Evolutionary conservation across 2,797 vertebrate genomes (phyloP).

Genomic region (Premnoplex brunnescens): DNA sequence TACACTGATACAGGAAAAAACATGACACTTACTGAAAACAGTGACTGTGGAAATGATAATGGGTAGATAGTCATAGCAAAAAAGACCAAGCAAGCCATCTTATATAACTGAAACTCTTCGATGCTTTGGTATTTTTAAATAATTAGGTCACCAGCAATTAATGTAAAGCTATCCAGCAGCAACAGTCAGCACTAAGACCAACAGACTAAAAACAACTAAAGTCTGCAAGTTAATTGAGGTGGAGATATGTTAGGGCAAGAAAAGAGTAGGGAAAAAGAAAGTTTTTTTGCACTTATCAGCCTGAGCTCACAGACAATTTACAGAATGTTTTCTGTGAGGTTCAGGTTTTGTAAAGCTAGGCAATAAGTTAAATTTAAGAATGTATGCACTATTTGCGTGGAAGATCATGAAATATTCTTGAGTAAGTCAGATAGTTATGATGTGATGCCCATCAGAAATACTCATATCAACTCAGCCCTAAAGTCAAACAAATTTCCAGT

Average conservation of each 20-base stretch:
- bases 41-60: background rate
- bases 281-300: background rate
- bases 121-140: background rate
- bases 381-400: background rate
- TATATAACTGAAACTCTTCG: background rate
- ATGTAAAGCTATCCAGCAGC: background rate
- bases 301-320: background rate
- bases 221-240: background rate
- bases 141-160: background rate
- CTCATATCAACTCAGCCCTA: conserved; percentile 23
- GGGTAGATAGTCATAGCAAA: background rate
- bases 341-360: background rate
- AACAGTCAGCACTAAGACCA: background rate
- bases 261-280: background rate
- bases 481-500: conserved; percentile 53
- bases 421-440: conserved; percentile 69
- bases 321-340: background rate
- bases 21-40: background rate
- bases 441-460: conserved; percentile 50
- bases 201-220: background rate
- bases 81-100: background rate
- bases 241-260: background rate
- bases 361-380: background rate
- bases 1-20: background rate
- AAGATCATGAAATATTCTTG: conserved; percentile 60